Percentiles rank a stretch among this genome's conserved stretches.
phyloP scores from a whole-genome alignment of 2,113 vertebrate genomes.

The Hemichromis elongatus region DNA sequence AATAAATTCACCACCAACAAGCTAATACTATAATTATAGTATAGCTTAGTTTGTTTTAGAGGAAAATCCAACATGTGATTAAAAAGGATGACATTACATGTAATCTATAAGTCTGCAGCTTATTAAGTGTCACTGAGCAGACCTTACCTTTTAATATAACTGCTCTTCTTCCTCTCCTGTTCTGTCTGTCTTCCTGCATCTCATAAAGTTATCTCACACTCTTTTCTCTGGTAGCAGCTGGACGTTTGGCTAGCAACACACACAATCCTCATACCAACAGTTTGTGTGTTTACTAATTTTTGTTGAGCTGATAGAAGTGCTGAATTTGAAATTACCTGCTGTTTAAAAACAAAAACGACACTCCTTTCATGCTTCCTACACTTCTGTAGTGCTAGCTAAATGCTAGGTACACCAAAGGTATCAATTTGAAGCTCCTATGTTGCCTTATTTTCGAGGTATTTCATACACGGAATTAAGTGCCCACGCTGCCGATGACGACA shows the following conservation, averaged over 20 bases:
- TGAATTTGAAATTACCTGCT: background rate
- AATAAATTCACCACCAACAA: background rate
- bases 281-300: background rate
- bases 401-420: too few relatives aligned
- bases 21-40: background rate
- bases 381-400: background rate
- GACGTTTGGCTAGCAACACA: background rate
- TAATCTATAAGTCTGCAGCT: background rate
- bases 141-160: background rate
- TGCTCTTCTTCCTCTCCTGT: background rate
- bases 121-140: background rate
- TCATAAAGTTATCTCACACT: background rate
- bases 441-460: background rate
- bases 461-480: background rate
- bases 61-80: background rate
- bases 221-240: background rate
- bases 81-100: background rate
- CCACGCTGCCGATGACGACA: accelerated
- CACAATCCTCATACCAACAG: background rate
- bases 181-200: background rate
- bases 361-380: background rate
- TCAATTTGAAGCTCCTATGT: background rate
- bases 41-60: background rate
- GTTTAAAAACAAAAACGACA: background rate
- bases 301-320: background rate